phyloP scores from a whole-genome alignment of 1,140 invertebrate species.

The Acromyrmex charruanus region DNA sequence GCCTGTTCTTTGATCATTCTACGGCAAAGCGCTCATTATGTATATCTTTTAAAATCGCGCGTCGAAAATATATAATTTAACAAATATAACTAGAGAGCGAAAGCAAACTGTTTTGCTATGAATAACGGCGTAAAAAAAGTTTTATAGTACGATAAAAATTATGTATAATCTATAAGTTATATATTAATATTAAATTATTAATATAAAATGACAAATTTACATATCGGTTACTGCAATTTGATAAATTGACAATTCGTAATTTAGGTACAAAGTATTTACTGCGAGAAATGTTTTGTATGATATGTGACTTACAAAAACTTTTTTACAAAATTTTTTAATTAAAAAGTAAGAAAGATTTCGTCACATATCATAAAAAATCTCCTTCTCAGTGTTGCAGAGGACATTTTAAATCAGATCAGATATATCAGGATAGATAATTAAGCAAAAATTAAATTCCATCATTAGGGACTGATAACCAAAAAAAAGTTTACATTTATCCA shows the following conservation, averaged over 20 bases:
- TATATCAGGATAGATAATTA: not conserved
- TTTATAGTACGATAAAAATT: not conserved
- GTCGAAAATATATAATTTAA: slow-evolving; percentile 54
- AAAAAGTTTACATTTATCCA: slow-evolving; percentile 54
- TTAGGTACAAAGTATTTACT: not conserved
- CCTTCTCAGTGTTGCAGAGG: not conserved
- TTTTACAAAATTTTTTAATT: no score
- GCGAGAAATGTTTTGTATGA: no score
- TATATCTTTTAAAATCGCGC: slow-evolving; percentile 59
- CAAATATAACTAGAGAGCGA: slow-evolving; percentile 18
- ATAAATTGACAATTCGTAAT: slow-evolving; percentile 28
- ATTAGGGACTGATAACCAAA: slow-evolving; percentile 50
- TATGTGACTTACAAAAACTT: no score
- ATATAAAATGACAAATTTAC: not conserved
- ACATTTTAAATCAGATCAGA: slow-evolving; percentile 23
- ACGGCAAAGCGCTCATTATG: slow-evolving; percentile 63
- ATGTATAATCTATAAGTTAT: not conserved
- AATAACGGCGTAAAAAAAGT: slow-evolving; percentile 20
- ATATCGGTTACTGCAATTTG: not conserved
- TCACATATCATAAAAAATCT: no score
- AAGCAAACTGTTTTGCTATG: slow-evolving; percentile 8
- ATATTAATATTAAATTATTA: not conserved
- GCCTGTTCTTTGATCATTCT: slow-evolving; percentile 73
- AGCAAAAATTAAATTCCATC: slow-evolving; percentile 50
- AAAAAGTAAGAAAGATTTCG: no score